Base-by-base conservation (phyloP, 2,888 invertebrate species). In the Galerucella calmariensis region DNA sequence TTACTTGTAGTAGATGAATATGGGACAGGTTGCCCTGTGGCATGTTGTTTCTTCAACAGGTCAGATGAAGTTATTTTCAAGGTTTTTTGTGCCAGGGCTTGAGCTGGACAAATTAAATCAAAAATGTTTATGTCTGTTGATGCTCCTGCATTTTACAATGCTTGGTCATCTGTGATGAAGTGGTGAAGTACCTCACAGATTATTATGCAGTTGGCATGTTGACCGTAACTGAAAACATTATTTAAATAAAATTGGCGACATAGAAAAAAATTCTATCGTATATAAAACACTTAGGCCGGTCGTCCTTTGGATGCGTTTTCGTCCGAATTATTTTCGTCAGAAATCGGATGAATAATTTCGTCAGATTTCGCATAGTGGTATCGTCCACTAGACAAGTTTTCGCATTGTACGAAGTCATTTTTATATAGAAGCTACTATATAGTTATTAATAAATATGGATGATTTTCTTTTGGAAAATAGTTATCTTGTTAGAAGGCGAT, bases 181-280 rank as follows among this genome's bases (percentile, higher is more conserved):
- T n/a, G 59, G 59, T 12, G 24, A 20, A 59, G 24, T 12, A 14
- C 10, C 5, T 10, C 11, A 58, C 14, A 11, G 14, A 11, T 58
- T 58, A 58, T 58, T 20, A 10, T 27, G 59, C 14, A 27, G 12
- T 24, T 59, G 59, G 27, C 59, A 59, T 59, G 59, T 59, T 53
- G 53, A 53, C n/a, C 14, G n/a, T n/a, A 16, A 53, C n/a, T 16
- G 53, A 16, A 6, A n/a, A n/a, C 14, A 53, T n/a, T 5, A 53
- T 53, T 53, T 53, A 16, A 53, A 53, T 5, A 53, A 53, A 53
- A 53, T 53, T 53, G 53, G 53, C 2, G 53, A 53, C n/a, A 16
- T n/a, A 16, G 53, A 53, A 53, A 53, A 53, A n/a, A 11, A 2
- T 3, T 11, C 48, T 14, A 12, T 14, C 11, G 14, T 48, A 48